Conservation (phyloP, 2,113 vertebrate species). For the Nothoprocta perdicaria region DNA sequence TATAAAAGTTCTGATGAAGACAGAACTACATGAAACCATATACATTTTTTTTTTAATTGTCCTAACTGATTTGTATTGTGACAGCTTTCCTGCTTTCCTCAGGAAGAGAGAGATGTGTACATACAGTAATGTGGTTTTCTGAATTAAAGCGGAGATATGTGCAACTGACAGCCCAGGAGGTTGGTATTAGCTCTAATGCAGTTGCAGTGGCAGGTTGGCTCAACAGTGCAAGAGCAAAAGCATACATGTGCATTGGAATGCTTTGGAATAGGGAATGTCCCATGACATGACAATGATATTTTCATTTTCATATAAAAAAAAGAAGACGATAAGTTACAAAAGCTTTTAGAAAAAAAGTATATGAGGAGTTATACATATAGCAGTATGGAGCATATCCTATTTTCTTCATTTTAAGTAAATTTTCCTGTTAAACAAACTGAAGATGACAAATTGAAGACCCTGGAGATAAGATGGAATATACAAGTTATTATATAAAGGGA, state of each 20-base stretch:
- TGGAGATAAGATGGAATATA: not conserved
- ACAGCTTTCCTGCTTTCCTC: not conserved
- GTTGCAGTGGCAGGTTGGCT: not conserved
- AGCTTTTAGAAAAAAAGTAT: too few relatives aligned
- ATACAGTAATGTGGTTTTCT: too few relatives aligned
- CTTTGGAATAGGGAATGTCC: not conserved
- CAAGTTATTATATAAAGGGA: not conserved
- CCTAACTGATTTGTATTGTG: not conserved
- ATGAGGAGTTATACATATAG: not conserved
- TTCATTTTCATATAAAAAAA: not conserved
- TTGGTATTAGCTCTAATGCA: not conserved
- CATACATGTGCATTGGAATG: accelerated
- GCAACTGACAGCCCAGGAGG: not conserved
- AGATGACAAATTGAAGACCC: not conserved
- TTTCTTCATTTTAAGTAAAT: not conserved
- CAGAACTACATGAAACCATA: not conserved
- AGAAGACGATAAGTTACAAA: not conserved
- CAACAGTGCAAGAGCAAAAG: accelerated
- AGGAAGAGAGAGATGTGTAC: not conserved
- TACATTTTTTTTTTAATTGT: not conserved
- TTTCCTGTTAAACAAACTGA: not conserved
- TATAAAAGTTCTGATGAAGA: not conserved
- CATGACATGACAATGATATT: not conserved
- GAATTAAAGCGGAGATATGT: not conserved
- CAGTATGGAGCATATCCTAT: not conserved